Percentiles rank a stretch among this genome's conserved stretches.
phyloP scores from a whole-genome alignment of 23 tunicate genomes.

The Halocynthia aurantium region DNA sequence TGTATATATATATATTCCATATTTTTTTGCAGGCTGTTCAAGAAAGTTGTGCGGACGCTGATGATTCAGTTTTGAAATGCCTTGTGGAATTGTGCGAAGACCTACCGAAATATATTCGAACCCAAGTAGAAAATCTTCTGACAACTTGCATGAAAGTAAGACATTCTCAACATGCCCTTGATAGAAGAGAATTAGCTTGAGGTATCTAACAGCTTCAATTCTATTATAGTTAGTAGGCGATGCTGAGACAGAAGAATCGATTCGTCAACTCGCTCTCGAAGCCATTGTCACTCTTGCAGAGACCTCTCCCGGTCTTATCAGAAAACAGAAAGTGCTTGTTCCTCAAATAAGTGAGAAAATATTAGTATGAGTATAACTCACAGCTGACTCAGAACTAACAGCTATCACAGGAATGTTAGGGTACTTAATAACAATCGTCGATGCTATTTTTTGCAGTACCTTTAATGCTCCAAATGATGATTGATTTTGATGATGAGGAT shows the following conservation, averaged over 20 bases:
- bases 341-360: no score
- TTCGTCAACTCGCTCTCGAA: constrained; percentile 86
- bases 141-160: constrained; percentile 61
- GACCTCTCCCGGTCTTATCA: constrained; percentile 78
- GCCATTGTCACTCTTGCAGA: constrained; percentile 84
- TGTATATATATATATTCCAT: not conserved
- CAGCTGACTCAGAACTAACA: no score
- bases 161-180: not conserved
- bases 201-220: not conserved
- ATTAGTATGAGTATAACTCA: no score
- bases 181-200: not conserved
- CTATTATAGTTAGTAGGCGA: constrained; percentile 46
- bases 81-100: constrained; percentile 95
- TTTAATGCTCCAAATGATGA: constrained; percentile 67
- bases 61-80: constrained; percentile 67
- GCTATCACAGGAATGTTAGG: no score
- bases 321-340: constrained; percentile 67
- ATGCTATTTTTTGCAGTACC: constrained; percentile 23
- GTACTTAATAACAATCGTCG: no score
- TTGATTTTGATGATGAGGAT: constrained; percentile 77
- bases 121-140: constrained; percentile 43
- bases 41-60: constrained; percentile 60
- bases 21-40: constrained; percentile 42
- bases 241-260: constrained; percentile 56
- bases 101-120: constrained; percentile 74